Conservation (phyloP, 2,888 invertebrate species). For the Chloromyia formosa region DNA sequence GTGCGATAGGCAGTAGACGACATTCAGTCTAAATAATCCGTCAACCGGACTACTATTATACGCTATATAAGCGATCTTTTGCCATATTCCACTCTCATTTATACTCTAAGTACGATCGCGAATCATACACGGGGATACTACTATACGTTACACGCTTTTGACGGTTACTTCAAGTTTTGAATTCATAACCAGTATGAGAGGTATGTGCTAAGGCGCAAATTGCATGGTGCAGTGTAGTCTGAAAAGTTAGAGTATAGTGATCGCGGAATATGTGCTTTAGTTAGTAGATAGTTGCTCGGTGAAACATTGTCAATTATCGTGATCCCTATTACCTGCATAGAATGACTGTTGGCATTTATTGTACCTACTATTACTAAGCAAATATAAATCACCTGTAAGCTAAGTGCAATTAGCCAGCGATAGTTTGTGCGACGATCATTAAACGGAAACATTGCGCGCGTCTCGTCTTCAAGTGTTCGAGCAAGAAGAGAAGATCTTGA, state of each 20-base stretch:
- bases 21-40: conserved; percentile 29
- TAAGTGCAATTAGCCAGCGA: conserved; percentile 11
- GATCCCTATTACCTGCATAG: not conserved
- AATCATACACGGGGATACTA: conserved; percentile 7
- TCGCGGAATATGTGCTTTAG: conserved; percentile 1
- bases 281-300: conserved; percentile 1
- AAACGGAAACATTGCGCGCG: not conserved
- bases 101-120: conserved; percentile 28
- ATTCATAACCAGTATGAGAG: conserved; percentile 17
- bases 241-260: not conserved
- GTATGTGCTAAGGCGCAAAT: conserved; percentile 8
- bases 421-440: conserved; percentile 11
- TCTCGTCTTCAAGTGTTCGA: too few species aligned
- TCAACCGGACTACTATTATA: conserved; percentile 20
- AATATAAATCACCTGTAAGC: conserved; percentile 28
- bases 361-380: not conserved
- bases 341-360: not conserved
- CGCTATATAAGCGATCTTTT: conserved; percentile 46
- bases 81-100: conserved; percentile 44
- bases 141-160: conserved; percentile 33
- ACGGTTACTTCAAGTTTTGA: conserved; percentile 25
- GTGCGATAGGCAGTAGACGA: conserved; percentile 10
- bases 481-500: not conserved
- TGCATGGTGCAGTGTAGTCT: conserved; percentile 21
- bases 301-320: conserved; percentile 3